Evolutionary conservation across 2,113 vertebrate species (phyloP).

Genomic region (human): DNA sequence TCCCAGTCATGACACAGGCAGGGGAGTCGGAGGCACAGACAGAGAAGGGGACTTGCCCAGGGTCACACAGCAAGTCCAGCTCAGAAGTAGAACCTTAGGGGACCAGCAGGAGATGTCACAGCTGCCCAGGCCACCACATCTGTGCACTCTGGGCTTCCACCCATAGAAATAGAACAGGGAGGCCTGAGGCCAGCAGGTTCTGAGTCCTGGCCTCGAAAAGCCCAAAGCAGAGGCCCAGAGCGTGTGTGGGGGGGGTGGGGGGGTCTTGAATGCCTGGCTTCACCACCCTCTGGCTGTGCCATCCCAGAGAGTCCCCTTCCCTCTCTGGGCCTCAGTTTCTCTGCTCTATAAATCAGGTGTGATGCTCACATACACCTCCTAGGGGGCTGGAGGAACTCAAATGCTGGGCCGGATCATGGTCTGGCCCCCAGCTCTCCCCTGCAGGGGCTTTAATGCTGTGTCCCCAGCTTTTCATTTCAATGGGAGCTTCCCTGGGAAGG

Average conservation of each 20-base stretch:
- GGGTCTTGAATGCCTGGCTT: neutral
- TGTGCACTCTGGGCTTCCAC: neutral
- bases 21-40: neutral
- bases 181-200: neutral
- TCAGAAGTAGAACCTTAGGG: neutral
- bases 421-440: neutral
- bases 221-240: too few species aligned
- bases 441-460: neutral
- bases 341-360: neutral
- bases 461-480: neutral
- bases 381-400: neutral
- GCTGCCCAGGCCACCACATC: neutral
- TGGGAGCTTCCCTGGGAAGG: neutral
- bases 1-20: neutral
- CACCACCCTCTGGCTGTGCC: neutral
- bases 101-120: neutral
- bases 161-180: rapidly evolving
- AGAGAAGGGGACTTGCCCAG: neutral
- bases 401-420: neutral
- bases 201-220: neutral
- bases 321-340: neutral
- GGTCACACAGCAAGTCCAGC: neutral
- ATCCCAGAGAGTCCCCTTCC: neutral
- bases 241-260: rapidly evolving
- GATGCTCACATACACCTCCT: too few species aligned